Base-by-base conservation (phyloP, 2,888 invertebrate genomes). In the Epiblema foenella region DNA sequence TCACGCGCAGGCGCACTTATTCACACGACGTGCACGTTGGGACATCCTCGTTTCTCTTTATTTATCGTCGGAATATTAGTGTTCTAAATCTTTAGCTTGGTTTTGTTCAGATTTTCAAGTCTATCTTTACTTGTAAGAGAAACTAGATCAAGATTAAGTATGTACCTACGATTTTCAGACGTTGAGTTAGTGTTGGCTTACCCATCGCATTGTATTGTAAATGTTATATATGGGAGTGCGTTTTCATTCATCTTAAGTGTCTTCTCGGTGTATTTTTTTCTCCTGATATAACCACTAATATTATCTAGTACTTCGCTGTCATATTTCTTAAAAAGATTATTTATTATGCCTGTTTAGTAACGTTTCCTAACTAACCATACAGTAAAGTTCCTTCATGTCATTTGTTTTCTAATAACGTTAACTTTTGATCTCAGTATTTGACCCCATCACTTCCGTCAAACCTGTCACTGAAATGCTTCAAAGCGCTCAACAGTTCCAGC, bases 1-100 rank as follows among this genome's bases (percentile, higher is more conserved):
- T 85, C 85, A 85, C 88, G 84, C 82, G 78, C 82, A 79, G 75
- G 84, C 82, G 78, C 82, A 80, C 76, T 80, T 83, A 84, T 87
- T 89, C 86, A 85, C 87, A 89, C 86, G 89, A 83, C 79, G 77
- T 73, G 65, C 49, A 69, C 71, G 69, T 39, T 57, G 66, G 66
- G 71, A 70, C 74, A 72, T 79, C 72, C 72, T 72, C 59, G 63
- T 72, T 68, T 66, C 56, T 68, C 57, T 73, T 72, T 63, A 62
- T 66, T 69, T 62, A 66, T 65, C 63, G 62, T 57, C 18, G 29
- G 57, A 59, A 46, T 64, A 46, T 57, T 52, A 65, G 68, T 67
- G 65, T 54, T 64, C 18, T 42, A 46, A 49, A 54, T 49, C 58
- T 57, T 58, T 57, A 72, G 33, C 33, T 33, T 5, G 33, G 33